Evolutionary conservation across 2,797 vertebrate genomes (phyloP).

Genomic region (Pagetopsis macropterus): DNA sequence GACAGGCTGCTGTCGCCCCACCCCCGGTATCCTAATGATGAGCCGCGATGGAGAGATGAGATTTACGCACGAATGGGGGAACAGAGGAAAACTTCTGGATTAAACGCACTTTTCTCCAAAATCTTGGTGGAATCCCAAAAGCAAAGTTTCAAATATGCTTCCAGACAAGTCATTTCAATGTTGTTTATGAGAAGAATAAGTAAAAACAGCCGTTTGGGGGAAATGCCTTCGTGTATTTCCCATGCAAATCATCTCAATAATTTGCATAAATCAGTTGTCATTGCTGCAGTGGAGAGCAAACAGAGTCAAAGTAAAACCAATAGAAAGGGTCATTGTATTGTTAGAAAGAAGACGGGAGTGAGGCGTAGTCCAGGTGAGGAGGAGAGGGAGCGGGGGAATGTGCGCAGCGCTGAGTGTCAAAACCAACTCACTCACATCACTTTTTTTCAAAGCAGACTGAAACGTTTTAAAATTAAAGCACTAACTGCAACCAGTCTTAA

Average conservation of each 20-base stretch:
- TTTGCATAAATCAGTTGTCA: slow-evolving; percentile 42
- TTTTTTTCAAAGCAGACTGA: neutral
- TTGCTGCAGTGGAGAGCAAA: neutral
- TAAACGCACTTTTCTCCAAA: slow-evolving; percentile 39
- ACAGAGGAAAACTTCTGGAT: slow-evolving; percentile 32
- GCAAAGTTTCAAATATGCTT: slow-evolving; percentile 6
- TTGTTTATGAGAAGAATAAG: slow-evolving; percentile 2
- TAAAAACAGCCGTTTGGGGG: neutral
- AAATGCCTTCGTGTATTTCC: slow-evolving; percentile 15
- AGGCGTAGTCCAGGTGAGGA: slow-evolving; percentile 17
- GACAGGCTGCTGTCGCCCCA: slow-evolving; percentile 79
- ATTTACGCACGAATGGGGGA: slow-evolving; percentile 43
- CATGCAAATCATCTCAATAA: slow-evolving; percentile 45
- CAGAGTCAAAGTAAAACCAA: neutral
- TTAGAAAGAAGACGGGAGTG: neutral
- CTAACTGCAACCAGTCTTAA: neutral
- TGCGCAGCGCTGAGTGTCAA: slow-evolving; percentile 23
- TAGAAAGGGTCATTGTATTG: neutral
- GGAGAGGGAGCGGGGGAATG: slow-evolving; percentile 15
- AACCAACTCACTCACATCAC: slow-evolving; percentile 14
- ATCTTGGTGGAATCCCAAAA: neutral
- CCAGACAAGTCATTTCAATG: slow-evolving; percentile 6
- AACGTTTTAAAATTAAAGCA: neutral
- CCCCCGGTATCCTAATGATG: slow-evolving; percentile 82
- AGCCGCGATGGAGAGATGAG: slow-evolving; percentile 73